A percentile compares a stretch with the other conserved stretches of the same genome.
Evolutionary conservation across 1,140 invertebrate genomes (phyloP).

Genomic region (Trypoxylus dichotomus): DNA sequence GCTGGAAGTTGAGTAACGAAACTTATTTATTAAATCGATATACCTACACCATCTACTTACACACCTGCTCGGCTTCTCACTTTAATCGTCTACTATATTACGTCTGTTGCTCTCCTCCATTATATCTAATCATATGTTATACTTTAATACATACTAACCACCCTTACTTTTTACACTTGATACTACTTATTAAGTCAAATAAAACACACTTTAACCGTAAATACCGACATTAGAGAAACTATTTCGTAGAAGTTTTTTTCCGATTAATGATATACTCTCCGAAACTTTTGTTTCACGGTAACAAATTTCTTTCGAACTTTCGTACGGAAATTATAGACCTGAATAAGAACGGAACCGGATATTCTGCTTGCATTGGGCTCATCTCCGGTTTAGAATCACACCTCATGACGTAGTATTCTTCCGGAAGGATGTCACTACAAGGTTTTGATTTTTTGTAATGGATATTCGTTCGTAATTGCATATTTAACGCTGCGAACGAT

Average conservation of each 20-base stretch:
- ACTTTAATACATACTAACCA: background rate
- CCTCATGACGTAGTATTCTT: slow-evolving; percentile 43
- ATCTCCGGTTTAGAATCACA: slow-evolving; percentile 46
- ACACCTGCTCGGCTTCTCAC: background rate
- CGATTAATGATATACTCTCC: background rate
- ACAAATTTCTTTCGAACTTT: background rate
- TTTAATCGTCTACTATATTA: background rate
- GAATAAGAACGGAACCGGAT: slow-evolving; percentile 43
- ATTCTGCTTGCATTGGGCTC: slow-evolving; percentile 42
- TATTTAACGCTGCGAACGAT: background rate
- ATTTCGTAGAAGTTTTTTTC: slow-evolving; percentile 2
- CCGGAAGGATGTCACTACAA: slow-evolving; percentile 33
- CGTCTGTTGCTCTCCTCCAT: background rate
- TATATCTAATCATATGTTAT: background rate
- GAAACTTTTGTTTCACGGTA: background rate
- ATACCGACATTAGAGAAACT: background rate
- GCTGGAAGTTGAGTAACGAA: background rate
- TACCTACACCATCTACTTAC: slow-evolving; percentile 8
- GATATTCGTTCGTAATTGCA: background rate
- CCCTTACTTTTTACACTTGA: background rate
- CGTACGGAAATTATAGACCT: background rate
- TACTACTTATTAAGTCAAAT: slow-evolving; percentile 14
- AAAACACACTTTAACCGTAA: slow-evolving; percentile 10
- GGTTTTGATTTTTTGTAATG: background rate
- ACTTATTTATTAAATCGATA: slow-evolving; percentile 26